Evolutionary conservation across 2,113 vertebrate genomes (phyloP), one percentile per base, ranked within the genome.

Genomic region (Gila orcuttii): DNA sequence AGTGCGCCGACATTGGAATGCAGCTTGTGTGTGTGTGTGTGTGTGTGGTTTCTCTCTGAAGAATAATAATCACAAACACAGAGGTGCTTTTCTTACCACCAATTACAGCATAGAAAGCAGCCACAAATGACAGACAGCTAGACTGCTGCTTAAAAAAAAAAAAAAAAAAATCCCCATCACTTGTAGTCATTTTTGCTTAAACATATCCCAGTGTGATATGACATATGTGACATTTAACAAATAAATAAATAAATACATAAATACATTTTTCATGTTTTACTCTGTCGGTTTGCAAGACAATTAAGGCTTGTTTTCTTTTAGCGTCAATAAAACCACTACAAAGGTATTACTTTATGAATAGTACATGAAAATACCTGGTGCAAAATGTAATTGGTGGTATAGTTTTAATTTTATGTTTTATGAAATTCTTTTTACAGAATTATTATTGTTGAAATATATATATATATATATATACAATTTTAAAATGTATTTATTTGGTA

Each of bases 41-140:
- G 73, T 75, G 50, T 87, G 85, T 87, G 86, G 86, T 90, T 93
- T 89, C 81, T 66, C 60, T 85, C 45, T 79, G 42, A 90, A 39
- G 81, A 84, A 85, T 88, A 92, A 91, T 87, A 86, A 89, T 86
- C 84, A 59, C 87, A 88, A 91, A 89, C 90, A 89, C 85, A 76
- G 33, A 82, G 79, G 79, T 89, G 64, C 87, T 92, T 90, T 86
- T 80, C 82, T 88, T 73, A 82, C 57, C 66, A 84, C 82, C 85
- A 92, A 89, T 89, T 91, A 89, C 71, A 86, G 89, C 84, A 50
- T 64, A 80, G 36, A 80, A 28, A 64, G 31, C 39, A 66, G 59
- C 59, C 59, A 31, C 59, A 47, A 66, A 66, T 81, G 39, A 81
- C 9, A 64, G 82, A 36, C 81, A 73, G 28, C 13, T 73, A 71